Percentiles rank a stretch among this genome's conserved stretches.
Evolutionary conservation across 1,140 invertebrate genomes (phyloP).

Genomic region (Augochlora pura): DNA sequence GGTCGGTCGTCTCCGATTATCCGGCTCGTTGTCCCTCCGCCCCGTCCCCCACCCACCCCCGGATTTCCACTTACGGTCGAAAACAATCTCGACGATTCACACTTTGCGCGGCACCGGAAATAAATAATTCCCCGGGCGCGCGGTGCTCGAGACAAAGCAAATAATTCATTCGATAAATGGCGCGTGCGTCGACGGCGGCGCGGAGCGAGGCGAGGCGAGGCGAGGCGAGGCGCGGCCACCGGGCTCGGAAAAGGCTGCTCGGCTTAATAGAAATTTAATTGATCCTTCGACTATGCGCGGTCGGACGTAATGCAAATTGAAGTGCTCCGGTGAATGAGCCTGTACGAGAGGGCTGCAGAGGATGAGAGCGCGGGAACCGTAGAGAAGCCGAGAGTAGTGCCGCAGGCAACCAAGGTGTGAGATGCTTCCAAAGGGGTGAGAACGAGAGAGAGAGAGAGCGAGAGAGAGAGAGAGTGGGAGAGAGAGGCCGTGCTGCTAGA

Average conservation of each 20-base stretch:
- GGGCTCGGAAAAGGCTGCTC: conserved; percentile 66
- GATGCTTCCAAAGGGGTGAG: conserved; percentile 23
- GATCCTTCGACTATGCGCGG: conserved; percentile 76
- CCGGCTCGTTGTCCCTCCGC: background rate
- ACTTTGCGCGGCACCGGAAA: conserved; percentile 16
- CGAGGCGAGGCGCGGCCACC: conserved; percentile 31
- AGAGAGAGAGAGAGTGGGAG: conserved; percentile 25
- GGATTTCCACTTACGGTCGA: background rate
- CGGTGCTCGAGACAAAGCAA: conserved; percentile 53
- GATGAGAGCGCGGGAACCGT: conserved; percentile 14
- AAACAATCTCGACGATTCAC: conserved; percentile 36
- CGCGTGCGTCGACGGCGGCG: conserved; percentile 41
- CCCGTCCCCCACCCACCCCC: too few species aligned
- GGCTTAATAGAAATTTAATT: conserved; percentile 79
- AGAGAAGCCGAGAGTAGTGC: conserved; percentile 18
- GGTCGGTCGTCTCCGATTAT: too few species aligned
- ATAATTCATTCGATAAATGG: conserved; percentile 70
- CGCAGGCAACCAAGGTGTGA: conserved; percentile 30
- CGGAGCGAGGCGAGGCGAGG: conserved; percentile 25
- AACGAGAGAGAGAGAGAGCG: conserved; percentile 18
- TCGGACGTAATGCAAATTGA: conserved; percentile 76
- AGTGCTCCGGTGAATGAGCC: conserved; percentile 61
- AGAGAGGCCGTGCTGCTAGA: background rate
- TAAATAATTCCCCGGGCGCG: conserved; percentile 54
- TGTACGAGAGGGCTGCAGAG: conserved; percentile 37